Evolutionary conservation across 2,797 vertebrate genomes (phyloP), one percentile per base, ranked within the genome.

Genomic region (Petrocephalus schoutedeni): DNA sequence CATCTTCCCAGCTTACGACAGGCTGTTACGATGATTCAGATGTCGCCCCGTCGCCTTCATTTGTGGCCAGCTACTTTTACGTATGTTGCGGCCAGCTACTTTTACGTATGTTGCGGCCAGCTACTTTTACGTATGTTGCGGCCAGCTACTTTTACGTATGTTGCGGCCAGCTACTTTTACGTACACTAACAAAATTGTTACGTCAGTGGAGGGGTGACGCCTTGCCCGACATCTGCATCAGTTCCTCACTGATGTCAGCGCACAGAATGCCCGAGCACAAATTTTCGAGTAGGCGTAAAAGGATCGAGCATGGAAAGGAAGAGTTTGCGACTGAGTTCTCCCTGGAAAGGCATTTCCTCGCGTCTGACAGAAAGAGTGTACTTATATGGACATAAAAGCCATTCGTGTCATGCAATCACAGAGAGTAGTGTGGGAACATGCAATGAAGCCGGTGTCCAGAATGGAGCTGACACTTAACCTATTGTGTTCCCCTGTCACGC

Each of bases 321-420:
- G 82, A 14, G n/a, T 23, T 4, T 14, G 4, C 56, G 23, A 32
- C 4, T 56, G 53, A 21, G 32, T 85, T 56, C 53, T 32, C 21
- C 21, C n/a, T 53, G 45, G 4, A 53, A 84, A 84, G 82, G 82
- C n/a, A 84, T 54, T 83, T 53, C 80, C 80, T 83, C 3, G 0
- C 23, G 23, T 53, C 80, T 12, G 80, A 83, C 19, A 57, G 14
- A 58, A 59, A 86, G 56, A 36, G 12, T n/a, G 23, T 58, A 59
- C 84, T 86, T 86, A 86, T 58, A 57, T 86, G 84, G 84, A 58
- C 28, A 86, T 85, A 21, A 86, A 86, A 6, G 28, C 19, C 45
- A 57, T 58, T 36, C 6, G 3, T 45, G 54, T 57, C 53, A 36
- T 59, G 23, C 28, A 85, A 23, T 56, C 54, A 41, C 6, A 53